Evolutionary conservation across 2,888 invertebrate species (phyloP), one percentile per base, ranked within the genome.

Genomic region (Torymus auratus): DNA sequence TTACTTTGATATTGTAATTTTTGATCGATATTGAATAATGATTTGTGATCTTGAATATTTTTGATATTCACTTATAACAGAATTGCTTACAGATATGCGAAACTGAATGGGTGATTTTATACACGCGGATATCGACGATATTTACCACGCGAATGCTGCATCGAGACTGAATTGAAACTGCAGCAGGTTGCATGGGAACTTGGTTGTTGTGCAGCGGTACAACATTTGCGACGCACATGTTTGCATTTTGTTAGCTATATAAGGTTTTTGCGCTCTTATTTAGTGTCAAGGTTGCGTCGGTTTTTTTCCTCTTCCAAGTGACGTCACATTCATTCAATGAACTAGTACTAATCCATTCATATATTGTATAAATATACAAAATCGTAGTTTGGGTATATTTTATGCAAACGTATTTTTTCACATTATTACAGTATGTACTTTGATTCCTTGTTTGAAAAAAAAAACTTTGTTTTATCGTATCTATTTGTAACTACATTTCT

Each of bases 201-300:
- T 53, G 15, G n/a, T 7, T 14, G 55, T 60, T 60, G 55, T 20
- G 23, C 64, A 65, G 52, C 15, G 15, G 17, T 15, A 55, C 50
- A 82, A 83, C 88, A 88, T 86, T 89, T 89, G 89, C 82, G 75
- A 60, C 80, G 81, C 89, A 89, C 85, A 84, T 89, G 89, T 86
- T 86, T 77, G 67, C 80, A 83, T 50, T 11, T 23, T 14, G 55
- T 14, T 17, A 70, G 53, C 20, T 15, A n/a, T 58, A 28, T 20
- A n/a, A 0, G 41, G 53, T 52, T 73, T 78, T 78, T 78, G 53
- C 65, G 4, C 5, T 55, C 28, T 5, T 60, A 23, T 28, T 28
- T 28, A 28, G 2, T 15, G 28, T 23, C 56, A 17, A 13, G 17
- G 60, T 15, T 64, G 20, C 15, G 28, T 50, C 15, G 2, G 17